These are phyloP conservation scores for Amblyjoppa proteus DNA, from an alignment of 2,888 invertebrate species.

Conservation along the genomic window DNA sequence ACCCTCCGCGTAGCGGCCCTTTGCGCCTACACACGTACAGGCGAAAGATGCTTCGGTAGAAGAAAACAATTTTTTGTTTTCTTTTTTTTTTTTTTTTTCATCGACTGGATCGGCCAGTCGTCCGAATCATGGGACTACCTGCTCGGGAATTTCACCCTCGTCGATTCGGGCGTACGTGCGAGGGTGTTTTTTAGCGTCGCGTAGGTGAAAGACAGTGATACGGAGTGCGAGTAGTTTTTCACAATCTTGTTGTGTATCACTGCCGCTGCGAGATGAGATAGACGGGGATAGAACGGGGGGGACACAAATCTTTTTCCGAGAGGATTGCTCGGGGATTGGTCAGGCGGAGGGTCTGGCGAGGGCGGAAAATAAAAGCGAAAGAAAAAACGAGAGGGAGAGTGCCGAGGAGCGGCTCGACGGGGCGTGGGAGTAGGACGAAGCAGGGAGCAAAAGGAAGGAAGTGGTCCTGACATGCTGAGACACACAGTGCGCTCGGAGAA, in stretches of 20 bases:
- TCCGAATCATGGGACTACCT: background rate
- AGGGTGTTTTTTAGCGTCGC: background rate
- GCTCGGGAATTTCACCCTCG: background rate
- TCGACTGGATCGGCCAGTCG: background rate
- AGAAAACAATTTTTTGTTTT: background rate
- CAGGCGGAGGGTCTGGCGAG: background rate
- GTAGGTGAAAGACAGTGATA: background rate
- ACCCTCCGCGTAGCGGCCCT: constrained; percentile 70
- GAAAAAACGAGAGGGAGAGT: constrained; percentile 31
- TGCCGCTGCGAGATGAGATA: background rate
- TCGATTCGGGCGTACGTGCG: background rate
- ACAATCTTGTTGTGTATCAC: background rate
- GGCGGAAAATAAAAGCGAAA: background rate
- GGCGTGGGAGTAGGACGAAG: constrained; percentile 6
- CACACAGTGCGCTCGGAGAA: constrained; percentile 24
- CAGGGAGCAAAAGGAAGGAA: constrained; percentile 1
- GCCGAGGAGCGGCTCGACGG: constrained; percentile 23
- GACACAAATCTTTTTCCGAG: constrained; percentile 47
- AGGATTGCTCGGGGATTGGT: constrained; percentile 51
- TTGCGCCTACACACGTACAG: background rate
- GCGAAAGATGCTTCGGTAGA: background rate
- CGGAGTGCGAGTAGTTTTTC: background rate
- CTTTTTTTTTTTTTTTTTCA: background rate
- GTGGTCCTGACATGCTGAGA: constrained; percentile 9
- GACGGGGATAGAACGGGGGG: background rate